Evolutionary conservation across 2,797 vertebrate species (phyloP).

Genomic region (Poecilia velifera): DNA sequence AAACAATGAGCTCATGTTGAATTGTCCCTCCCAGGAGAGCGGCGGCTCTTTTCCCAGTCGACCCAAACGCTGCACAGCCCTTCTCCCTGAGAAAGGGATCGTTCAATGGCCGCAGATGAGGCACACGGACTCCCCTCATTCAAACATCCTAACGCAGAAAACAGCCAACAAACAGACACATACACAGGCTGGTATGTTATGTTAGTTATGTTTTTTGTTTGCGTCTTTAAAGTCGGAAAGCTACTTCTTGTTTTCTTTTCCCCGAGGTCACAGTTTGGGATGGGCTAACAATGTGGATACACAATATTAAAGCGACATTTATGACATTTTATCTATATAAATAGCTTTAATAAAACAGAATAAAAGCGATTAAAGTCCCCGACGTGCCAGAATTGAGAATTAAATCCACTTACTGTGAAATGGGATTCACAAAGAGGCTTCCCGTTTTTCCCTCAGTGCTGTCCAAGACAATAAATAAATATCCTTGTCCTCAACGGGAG

Average conservation of each 20-base stretch:
- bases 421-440: slow-evolving; percentile 65
- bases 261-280: slow-evolving; percentile 35
- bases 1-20: slow-evolving; percentile 19
- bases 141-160: slow-evolving; percentile 15
- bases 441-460: slow-evolving; percentile 33
- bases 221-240: slow-evolving; percentile 2
- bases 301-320: neutral
- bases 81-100: slow-evolving; percentile 48
- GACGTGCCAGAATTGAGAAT: neutral
- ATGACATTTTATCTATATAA: neutral
- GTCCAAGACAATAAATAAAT: slow-evolving; percentile 3
- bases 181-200: neutral
- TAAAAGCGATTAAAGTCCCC: neutral
- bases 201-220: neutral
- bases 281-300: slow-evolving; percentile 17
- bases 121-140: slow-evolving; percentile 8
- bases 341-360: neutral
- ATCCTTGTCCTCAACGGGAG: slow-evolving; percentile 17
- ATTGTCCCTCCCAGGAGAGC: slow-evolving; percentile 27
- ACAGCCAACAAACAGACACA: neutral
- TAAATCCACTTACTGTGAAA: slow-evolving; percentile 61
- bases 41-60: slow-evolving; percentile 51
- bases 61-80: slow-evolving; percentile 60
- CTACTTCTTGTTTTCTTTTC: slow-evolving; percentile 5
- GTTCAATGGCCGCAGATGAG: slow-evolving; percentile 66